These are phyloP conservation scores for Coracopsis vasa DNA, from an alignment of 2,113 vertebrate genomes.

Conservation along the genomic window DNA sequence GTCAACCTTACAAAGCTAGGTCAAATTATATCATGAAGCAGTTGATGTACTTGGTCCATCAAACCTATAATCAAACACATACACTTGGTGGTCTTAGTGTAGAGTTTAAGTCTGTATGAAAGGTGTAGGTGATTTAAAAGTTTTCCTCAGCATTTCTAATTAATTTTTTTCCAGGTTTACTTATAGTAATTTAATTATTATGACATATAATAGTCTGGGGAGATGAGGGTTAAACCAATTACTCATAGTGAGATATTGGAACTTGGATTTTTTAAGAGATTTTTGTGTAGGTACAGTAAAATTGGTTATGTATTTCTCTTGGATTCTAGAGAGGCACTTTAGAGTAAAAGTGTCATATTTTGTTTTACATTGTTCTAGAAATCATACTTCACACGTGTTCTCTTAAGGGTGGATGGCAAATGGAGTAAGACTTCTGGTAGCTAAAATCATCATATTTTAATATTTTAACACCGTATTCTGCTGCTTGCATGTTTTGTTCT, in stretches of 20 bases:
- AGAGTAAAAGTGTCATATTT: not conserved
- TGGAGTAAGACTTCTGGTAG: not conserved
- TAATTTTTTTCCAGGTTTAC: not conserved
- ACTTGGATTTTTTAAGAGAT: not conserved
- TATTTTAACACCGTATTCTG: not conserved
- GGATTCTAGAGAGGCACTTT: not conserved
- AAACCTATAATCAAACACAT: not conserved
- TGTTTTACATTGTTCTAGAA: not conserved
- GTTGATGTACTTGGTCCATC: not conserved
- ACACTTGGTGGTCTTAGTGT: not conserved
- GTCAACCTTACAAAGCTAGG: not conserved
- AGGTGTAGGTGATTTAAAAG: not conserved
- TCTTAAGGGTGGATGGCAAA: not conserved
- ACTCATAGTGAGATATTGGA: not conserved
- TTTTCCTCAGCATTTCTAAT: not conserved
- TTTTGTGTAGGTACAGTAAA: not conserved
- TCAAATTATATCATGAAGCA: not conserved
- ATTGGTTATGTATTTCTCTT: not conserved
- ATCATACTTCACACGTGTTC: not conserved
- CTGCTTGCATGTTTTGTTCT: slow-evolving; percentile 32
- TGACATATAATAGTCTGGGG: not conserved
- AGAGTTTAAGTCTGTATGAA: not conserved
- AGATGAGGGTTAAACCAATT: not conserved
- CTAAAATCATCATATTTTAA: not conserved
- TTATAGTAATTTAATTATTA: not conserved